Conservation (phyloP, 1,140 invertebrate species). For the Drosophila nigrodunni region DNA sequence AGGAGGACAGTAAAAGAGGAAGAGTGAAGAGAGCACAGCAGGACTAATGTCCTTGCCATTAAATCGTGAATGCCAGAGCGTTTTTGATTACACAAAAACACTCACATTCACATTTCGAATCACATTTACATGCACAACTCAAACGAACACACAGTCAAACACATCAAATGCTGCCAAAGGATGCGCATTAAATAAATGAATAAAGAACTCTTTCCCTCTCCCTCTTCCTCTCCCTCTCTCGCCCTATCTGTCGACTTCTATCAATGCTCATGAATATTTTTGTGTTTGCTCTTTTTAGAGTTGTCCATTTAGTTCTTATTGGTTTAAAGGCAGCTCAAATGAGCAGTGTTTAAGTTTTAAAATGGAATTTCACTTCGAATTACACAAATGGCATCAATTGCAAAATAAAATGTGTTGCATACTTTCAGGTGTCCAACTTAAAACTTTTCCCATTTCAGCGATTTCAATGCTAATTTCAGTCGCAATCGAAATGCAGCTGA, state of each 20-base stretch:
- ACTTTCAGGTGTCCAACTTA: not conserved
- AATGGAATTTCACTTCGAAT: too few relatives aligned
- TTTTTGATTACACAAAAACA: conserved; percentile 61
- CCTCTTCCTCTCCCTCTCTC: conserved; percentile 3
- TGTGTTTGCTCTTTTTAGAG: not conserved
- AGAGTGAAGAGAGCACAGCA: conserved; percentile 2
- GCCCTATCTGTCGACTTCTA: conserved; percentile 5
- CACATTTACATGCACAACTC: not conserved
- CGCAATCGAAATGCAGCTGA: not conserved
- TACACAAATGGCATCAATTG: not conserved
- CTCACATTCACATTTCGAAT: not conserved
- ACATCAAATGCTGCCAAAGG: conserved; percentile 18
- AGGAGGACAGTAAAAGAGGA: too few relatives aligned
- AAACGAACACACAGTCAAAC: not conserved
- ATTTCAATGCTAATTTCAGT: not conserved
- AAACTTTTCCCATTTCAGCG: not conserved
- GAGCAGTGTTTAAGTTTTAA: not conserved
- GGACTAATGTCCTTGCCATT: conserved; percentile 66
- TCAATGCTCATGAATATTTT: conserved; percentile 6
- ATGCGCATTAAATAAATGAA: conserved; percentile 46
- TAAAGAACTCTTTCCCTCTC: conserved; percentile 9
- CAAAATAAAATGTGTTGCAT: conserved; percentile 1
- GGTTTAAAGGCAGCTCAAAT: conserved; percentile 18
- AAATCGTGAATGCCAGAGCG: conserved; percentile 29
- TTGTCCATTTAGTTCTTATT: not conserved